Evolutionary conservation across 1,140 invertebrate genomes (phyloP), one percentile per base, ranked within the genome.

Genomic region (Drosophila bipectinata): DNA sequence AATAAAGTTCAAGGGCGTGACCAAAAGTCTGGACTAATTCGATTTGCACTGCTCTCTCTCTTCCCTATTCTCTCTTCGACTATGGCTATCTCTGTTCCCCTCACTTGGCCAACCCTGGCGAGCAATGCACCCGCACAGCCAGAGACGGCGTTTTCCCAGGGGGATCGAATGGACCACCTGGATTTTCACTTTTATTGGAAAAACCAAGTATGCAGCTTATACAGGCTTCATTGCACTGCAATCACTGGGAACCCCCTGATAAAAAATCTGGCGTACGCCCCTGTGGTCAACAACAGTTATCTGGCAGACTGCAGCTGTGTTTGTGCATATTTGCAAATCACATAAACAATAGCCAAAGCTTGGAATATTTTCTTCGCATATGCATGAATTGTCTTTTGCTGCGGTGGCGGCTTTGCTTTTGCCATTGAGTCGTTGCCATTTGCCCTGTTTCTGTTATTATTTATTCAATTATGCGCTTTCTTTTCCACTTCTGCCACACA

Each of bases 381-480:
- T 71, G 68, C 64, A 44, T 51, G 61, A 66, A 68, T 64, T 66
- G 54, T 66, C 60, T 61, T 77, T n/a, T 48, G 67, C 48, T 72
- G 56, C 54, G 62, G 64, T 72, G 61, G 56, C 55, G 52, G 62
- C 63, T 72, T 77, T 71, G 57, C 66, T 79, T 76, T 77, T 84
- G 80, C 80, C 80, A 84, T 80, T 84, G 77, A 69, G 67, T 76
- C 72, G 77, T 72, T 72, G 69, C 56, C 57, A 60, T 61, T 58
- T 68, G 68, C 82, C 82, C 68, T 76, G 60, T 75, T 81, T 87
- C 80, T 85, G 68, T 85, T 87, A 82, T 85, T 87, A 85, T 81
- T 85, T 87, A 81, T 85, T 87, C 81, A 85, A 85, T 87, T 85
- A 85, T 85, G 81, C 81, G 82, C 81, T 85, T 85, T 85, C 81